Percentiles rank a stretch among this genome's conserved stretches.
Conservation (phyloP, 1,140 invertebrate species). For the Heliconius congener region DNA sequence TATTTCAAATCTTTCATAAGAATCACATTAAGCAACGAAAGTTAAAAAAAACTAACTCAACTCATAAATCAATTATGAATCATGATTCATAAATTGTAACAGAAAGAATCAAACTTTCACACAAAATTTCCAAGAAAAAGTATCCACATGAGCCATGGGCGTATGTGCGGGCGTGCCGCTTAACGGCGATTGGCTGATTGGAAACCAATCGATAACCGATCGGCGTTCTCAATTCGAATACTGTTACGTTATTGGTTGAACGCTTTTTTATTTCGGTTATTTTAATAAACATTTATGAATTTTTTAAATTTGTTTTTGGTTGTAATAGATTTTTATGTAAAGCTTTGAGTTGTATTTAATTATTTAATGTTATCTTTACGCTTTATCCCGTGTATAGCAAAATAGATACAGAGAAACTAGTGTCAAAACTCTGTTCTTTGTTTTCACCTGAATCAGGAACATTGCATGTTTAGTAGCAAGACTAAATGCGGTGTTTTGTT, state of each 20-base stretch:
- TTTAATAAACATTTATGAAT: constrained; percentile 6
- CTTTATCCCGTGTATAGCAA: no score
- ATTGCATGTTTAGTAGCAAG: no score
- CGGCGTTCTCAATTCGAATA: constrained; percentile 50
- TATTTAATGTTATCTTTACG: no score
- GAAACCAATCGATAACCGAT: constrained; percentile 77
- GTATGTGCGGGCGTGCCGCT: constrained; percentile 61
- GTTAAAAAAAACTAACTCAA: neutral
- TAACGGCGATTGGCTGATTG: constrained; percentile 68
- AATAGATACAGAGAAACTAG: no score
- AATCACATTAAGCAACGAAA: neutral
- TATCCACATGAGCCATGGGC: constrained; percentile 45
- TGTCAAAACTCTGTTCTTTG: neutral
- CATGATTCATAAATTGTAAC: neutral
- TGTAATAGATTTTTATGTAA: neutral
- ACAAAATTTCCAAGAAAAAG: neutral
- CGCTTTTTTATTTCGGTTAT: constrained; percentile 42
- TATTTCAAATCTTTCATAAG: neutral
- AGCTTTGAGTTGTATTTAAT: no score
- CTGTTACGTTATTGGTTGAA: constrained; percentile 42
- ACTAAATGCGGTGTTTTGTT: no score
- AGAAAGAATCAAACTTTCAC: neutral
- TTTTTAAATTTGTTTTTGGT: neutral
- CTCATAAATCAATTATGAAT: neutral
- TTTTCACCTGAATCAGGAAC: no score